These are phyloP conservation scores for Chloroceryle aenea DNA, from an alignment of 2,113 vertebrate species.

Conservation along the genomic window DNA sequence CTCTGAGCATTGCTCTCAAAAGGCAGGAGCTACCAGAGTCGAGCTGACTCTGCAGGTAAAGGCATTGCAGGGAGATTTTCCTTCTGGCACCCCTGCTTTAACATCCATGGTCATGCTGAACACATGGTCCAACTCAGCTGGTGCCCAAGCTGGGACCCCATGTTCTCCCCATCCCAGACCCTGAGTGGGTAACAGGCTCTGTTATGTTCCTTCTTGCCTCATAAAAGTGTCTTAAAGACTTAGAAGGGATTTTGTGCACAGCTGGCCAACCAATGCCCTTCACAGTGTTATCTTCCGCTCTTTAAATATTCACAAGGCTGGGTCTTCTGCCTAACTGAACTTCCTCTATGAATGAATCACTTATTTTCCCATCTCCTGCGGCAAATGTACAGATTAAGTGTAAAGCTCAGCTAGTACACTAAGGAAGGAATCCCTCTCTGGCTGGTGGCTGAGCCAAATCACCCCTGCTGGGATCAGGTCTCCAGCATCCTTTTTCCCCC, in stretches of 20 bases:
- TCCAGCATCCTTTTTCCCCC: neutral
- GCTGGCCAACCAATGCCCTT: constrained; percentile 24
- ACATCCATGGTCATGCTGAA: neutral
- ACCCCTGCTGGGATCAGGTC: neutral
- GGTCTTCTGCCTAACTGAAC: constrained; percentile 41
- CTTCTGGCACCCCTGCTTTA: neutral
- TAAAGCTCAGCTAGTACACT: neutral
- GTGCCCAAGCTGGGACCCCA: no score
- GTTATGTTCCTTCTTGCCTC: neutral
- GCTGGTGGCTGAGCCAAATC: neutral
- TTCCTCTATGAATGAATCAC: constrained; percentile 1
- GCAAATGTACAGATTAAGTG: neutral
- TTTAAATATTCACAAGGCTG: constrained; percentile 35
- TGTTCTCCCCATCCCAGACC: neutral
- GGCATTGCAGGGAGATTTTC: neutral
- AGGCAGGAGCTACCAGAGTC: neutral
- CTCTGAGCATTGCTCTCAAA: neutral
- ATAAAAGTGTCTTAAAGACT: neutral
- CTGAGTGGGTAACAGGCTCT: neutral
- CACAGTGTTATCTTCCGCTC: neutral
- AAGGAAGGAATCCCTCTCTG: neutral
- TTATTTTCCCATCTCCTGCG: constrained; percentile 13
- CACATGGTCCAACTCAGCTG: neutral
- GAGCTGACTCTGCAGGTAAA: neutral
- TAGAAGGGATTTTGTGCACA: constrained; percentile 28